Evolutionary conservation across 2,888 invertebrate genomes (phyloP), one percentile per base, ranked within the genome.

Genomic region (Scaptomyza flava): DNA sequence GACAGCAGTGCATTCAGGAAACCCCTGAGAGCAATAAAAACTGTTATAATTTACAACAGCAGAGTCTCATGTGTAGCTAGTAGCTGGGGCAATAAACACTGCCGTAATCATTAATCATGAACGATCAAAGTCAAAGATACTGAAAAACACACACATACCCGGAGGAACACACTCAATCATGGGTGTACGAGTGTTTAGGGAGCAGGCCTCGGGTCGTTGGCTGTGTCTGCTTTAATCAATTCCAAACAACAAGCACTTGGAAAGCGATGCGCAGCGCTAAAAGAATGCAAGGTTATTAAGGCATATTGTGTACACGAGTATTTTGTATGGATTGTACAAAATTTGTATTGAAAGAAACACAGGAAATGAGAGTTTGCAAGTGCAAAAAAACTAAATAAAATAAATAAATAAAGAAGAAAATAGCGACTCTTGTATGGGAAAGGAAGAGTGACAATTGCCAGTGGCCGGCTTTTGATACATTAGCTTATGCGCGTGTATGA

Each of bases 51-150:
- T 73, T 56, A 57, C 56, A 50, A 59, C 38, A 58, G 36, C 46
- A 43, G 41, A 59, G 34, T 23, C 34, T 34, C 20, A 50, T 33
- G 64, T 42, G 61, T 20, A 38, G 54, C 33, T 20, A 20, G 20
- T 30, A 36, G 52, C 67, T 64, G 38, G 58, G 71, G 89, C 82
- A 83, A 86, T 82, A 88, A 88, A 86, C 81, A 86, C 81, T 38
- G 65, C 53, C 68, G 87, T 77, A 82, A 86, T 86, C 87, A 82
- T 88, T 88, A 88, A 82, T 87, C 82, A 82, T 77, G 58, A 71
- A 62, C 74, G 88, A 79, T 87, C 87, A 87, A 82, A 82, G 87
- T 87, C 87, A 82, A 81, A 85, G 87, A 87, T 81, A 82, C 83
- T 70, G 52, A 62, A 50, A 69, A 48, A 54, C 41, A 56, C 46